Evolutionary conservation across 35 echinoderm and acorn worm genomes (phyloP), one percentile per base, ranked within the genome.

Genomic region (Heliocidaris erythrogramma): DNA sequence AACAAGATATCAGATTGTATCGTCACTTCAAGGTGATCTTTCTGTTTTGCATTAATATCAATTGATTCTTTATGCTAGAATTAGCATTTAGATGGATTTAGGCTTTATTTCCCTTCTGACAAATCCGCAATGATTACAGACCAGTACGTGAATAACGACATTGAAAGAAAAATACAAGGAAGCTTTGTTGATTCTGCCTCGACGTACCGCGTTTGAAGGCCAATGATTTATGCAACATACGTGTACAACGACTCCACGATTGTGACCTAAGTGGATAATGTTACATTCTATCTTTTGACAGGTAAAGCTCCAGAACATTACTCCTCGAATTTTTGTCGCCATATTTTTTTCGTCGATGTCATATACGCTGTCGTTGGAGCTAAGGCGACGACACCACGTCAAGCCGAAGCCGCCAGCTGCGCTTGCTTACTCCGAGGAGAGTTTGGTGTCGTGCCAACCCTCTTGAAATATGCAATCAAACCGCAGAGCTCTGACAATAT

Each of bases 391-490:
- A 56, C 52, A 56, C 52, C 65, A n/a, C 21, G 65, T 78, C 65
- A 78, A n/a, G 65, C 27, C 65, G 65, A n/a, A 8, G 65, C 65
- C 65, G 65, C 65, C 65, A 78, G 65, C 65, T 78, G 65, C 65
- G 65, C 65, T 78, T 78, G 35, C 27, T n/a, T n/a, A 18, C 65
- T 78, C 14, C 7, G 65, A 78, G 65, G 18, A 21, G 35, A 42
- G 35, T 42, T 42, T 21, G 65, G 27, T 78, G 18, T 78, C 65
- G 65, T 78, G 65, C 65, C 65, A 78, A 78, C 65, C 65, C 65
- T 78, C 65, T 78, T 78, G 65, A 78, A 78, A 78, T 78, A 78
- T 78, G 65, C 65, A 78, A 78, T 78, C 65, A 78, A 78, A 78
- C 65, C 65, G 17, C 65, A 78, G 65, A 78, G 65, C 65, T 78